These are phyloP conservation scores for Pantelozetes paolii DNA, from an alignment of 2,888 invertebrate species.

Conservation along the genomic window DNA sequence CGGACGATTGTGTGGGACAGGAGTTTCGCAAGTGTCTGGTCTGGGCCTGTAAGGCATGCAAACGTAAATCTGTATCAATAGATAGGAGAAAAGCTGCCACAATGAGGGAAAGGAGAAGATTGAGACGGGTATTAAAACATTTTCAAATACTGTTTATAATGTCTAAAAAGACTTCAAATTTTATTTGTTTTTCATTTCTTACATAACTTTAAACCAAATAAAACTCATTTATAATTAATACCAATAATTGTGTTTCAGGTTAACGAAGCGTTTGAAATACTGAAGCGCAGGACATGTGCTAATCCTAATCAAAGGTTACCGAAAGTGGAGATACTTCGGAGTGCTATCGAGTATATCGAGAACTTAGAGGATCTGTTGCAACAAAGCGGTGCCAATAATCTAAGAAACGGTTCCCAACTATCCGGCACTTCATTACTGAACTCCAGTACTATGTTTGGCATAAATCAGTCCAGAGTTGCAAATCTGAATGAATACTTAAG, in stretches of 20 bases:
- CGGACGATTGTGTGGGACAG: background rate
- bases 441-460: background rate
- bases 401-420: constrained; percentile 15
- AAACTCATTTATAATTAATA: background rate
- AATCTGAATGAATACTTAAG: background rate
- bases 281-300: constrained; percentile 85
- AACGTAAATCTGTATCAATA: constrained; percentile 81
- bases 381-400: constrained; percentile 14
- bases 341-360: constrained; percentile 66
- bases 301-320: constrained; percentile 94
- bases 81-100: constrained; percentile 97
- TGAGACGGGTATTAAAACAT: constrained; percentile 96
- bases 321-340: constrained; percentile 93
- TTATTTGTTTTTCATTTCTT: no score
- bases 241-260: constrained; percentile 58
- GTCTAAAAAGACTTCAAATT: no score
- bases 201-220: background rate
- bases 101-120: constrained; percentile 80
- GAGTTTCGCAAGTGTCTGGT: constrained; percentile 69
- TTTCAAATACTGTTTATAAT: constrained; percentile 54
- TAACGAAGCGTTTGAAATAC: constrained; percentile 94
- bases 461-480: background rate
- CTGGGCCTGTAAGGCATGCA: constrained; percentile 97
- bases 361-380: constrained; percentile 73
- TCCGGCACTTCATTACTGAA: constrained; percentile 2